phyloP scores from a whole-genome alignment of 2,888 invertebrate species.

The Hymenopus coronatus region DNA sequence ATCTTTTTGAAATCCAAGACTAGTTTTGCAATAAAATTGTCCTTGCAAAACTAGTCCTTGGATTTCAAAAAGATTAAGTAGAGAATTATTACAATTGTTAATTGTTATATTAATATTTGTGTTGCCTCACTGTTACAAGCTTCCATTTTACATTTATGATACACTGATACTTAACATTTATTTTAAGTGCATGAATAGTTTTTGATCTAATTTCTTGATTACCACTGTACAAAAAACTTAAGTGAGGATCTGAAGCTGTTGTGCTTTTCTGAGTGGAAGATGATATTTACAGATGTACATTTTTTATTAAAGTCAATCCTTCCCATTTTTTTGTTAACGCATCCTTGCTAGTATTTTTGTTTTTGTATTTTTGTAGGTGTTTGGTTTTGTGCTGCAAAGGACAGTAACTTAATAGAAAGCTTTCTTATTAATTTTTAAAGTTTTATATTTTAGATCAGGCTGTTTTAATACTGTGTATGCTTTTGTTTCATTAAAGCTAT shows the following conservation, averaged over 20 bases:
- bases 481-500: conserved; percentile 33
- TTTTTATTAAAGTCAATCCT: not conserved
- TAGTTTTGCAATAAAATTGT: no score
- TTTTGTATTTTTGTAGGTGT: conserved; percentile 27
- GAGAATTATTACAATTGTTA: no score
- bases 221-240: no score
- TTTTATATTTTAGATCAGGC: conserved; percentile 23
- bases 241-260: not conserved
- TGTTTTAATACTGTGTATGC: conserved; percentile 28
- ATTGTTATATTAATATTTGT: no score
- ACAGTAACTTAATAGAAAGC: not conserved
- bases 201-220: no score
- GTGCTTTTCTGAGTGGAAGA: not conserved
- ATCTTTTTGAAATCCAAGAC: no score
- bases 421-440: conserved; percentile 11
- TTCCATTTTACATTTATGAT: no score
- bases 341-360: conserved; percentile 12
- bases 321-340: not conserved
- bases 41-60: no score
- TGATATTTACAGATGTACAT: not conserved
- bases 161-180: no score
- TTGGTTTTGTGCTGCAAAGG: conserved; percentile 31
- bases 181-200: no score
- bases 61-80: no score
- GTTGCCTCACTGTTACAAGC: no score